Evolutionary conservation across 2,113 vertebrate genomes (phyloP).

Genomic region (Corvus hawaiiensis): DNA sequence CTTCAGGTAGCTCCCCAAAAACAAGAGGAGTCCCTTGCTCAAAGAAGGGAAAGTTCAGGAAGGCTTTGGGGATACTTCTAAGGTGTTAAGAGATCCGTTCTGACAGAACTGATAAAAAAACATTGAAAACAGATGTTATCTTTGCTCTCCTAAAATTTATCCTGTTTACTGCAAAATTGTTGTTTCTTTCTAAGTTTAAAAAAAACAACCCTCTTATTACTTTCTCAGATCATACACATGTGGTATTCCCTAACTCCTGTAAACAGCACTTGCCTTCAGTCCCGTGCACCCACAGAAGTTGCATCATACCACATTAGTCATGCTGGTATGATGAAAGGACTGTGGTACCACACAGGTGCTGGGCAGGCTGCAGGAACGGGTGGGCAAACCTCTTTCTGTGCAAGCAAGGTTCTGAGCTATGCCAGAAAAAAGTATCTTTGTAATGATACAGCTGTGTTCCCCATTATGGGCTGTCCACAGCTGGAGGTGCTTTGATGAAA

Average conservation of each 20-base stretch:
- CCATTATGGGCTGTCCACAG: not conserved
- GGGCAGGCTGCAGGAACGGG: not conserved
- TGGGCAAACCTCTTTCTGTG: not conserved
- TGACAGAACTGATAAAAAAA: not conserved
- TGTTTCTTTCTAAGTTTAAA: not conserved
- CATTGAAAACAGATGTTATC: not conserved
- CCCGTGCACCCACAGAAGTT: not conserved
- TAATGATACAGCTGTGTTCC: not conserved
- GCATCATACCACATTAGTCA: rapidly evolving
- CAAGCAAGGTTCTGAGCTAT: not conserved
- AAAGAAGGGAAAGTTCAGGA: not conserved
- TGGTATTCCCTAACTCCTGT: not conserved
- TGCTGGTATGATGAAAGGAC: not conserved
- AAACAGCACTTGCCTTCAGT: not conserved
- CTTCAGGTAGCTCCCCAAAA: not conserved
- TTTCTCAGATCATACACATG: not conserved
- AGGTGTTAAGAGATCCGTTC: not conserved
- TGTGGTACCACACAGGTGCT: not conserved
- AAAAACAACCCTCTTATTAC: not conserved
- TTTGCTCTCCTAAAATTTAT: not conserved
- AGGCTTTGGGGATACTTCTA: not conserved
- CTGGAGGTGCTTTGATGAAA: not conserved
- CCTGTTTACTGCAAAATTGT: not conserved
- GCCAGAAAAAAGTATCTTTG: not conserved
- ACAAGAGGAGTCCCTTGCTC: not conserved